These are phyloP conservation scores for Orthosia gracilis DNA, from an alignment of 2,888 invertebrate species.

Conservation along the genomic window DNA sequence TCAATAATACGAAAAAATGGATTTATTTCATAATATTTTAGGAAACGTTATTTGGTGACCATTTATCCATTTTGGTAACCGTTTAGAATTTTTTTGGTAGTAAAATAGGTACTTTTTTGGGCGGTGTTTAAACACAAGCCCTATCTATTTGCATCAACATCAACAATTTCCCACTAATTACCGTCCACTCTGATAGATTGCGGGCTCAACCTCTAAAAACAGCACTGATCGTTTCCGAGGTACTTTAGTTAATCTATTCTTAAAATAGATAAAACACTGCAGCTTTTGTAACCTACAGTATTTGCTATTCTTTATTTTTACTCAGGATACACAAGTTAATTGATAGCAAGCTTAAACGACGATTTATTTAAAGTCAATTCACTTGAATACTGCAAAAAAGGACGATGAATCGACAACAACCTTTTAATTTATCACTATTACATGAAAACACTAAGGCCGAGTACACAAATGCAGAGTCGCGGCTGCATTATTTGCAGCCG, in stretches of 20 bases:
- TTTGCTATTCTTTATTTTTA: not conserved
- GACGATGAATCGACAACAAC: not conserved
- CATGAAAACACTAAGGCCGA: not conserved
- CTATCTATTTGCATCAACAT: conserved; percentile 31
- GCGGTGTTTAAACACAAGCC: too few relatives aligned
- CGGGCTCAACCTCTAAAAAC: conserved; percentile 19
- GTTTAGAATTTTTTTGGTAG: too few relatives aligned
- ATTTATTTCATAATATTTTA: too few relatives aligned
- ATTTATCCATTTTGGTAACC: too few relatives aligned
- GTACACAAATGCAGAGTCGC: not conserved
- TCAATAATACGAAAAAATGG: too few relatives aligned
- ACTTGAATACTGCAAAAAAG: not conserved
- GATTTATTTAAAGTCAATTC: not conserved
- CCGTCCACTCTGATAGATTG: conserved; percentile 25
- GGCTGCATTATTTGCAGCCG: not conserved
- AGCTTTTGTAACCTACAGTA: not conserved
- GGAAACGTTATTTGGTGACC: too few relatives aligned
- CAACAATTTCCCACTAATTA: conserved; percentile 40
- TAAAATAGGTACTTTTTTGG: too few relatives aligned
- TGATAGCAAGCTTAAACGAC: not conserved
- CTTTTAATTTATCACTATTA: not conserved
- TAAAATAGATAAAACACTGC: conserved; percentile 11
- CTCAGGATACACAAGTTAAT: not conserved
- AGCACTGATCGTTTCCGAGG: not conserved
- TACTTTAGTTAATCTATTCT: conserved; percentile 14